phyloP scores from a whole-genome alignment of 1,140 invertebrate species.

The Philotrypesis tridentata region DNA sequence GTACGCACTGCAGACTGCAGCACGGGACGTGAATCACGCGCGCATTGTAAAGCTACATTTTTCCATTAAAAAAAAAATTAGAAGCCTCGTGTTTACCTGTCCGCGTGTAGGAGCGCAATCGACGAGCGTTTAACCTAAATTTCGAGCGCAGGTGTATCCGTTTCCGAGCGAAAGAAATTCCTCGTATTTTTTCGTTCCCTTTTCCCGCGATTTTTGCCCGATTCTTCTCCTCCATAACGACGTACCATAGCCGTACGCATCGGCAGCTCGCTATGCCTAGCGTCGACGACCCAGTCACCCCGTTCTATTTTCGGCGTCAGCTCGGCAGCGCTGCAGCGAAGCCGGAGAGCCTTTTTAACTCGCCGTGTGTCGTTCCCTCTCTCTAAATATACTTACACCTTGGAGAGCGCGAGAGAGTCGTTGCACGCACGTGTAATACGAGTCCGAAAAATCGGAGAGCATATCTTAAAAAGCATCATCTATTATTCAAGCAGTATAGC shows the following conservation, averaged over 20 bases:
- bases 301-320: slow-evolving; percentile 40
- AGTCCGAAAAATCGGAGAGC: slow-evolving; percentile 12
- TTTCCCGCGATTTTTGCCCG: neutral
- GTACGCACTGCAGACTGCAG: too few species aligned
- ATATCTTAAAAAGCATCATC: too few species aligned
- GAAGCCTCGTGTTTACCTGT: neutral
- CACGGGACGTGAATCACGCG: neutral
- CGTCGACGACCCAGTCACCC: slow-evolving; percentile 49
- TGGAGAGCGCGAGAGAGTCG: neutral
- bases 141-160: neutral
- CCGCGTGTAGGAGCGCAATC: neutral
- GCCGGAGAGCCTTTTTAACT: slow-evolving; percentile 31
- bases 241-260: neutral
- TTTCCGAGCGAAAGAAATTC: too few species aligned
- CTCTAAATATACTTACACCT: slow-evolving; percentile 21
- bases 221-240: neutral
- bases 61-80: too few species aligned
- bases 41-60: too few species aligned
- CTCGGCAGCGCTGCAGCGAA: slow-evolving; percentile 13
- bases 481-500: too few species aligned
- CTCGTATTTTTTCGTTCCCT: too few species aligned
- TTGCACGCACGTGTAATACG: slow-evolving; percentile 30
- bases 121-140: neutral
- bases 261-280: neutral
- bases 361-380: neutral